Percentiles rank a stretch among this genome's conserved stretches.
These are phyloP conservation scores for Seira musarum DNA, from an alignment of 2,888 invertebrate genomes.

Conservation along the genomic window DNA sequence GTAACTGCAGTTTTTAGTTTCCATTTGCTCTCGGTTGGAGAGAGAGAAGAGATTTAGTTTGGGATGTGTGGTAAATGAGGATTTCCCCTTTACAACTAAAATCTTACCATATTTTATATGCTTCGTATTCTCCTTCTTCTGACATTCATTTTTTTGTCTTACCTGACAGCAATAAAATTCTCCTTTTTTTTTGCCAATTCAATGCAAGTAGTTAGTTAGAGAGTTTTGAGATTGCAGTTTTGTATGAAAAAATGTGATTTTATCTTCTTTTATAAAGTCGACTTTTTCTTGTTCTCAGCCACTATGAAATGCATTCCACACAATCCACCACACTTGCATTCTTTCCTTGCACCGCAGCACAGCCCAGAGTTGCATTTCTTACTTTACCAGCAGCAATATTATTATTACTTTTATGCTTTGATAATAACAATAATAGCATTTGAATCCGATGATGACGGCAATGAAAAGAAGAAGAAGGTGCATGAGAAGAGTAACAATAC, in stretches of 20 bases:
- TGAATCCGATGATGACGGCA: background rate
- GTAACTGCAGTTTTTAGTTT: slow-evolving; percentile 6
- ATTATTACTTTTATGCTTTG: slow-evolving; percentile 2
- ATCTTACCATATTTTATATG: background rate
- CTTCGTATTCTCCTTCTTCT: background rate
- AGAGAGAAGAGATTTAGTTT: background rate
- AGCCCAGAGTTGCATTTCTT: background rate
- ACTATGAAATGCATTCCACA: slow-evolving; percentile 5
- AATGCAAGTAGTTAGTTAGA: background rate
- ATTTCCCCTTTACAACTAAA: background rate
- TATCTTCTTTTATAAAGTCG: background rate
- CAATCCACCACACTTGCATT: background rate
- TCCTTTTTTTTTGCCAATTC: background rate
- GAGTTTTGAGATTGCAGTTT: background rate
- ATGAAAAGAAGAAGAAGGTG: background rate
- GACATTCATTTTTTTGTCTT: slow-evolving; percentile 5
- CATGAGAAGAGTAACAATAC: slow-evolving; percentile 24
- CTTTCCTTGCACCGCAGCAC: background rate
- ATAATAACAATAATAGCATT: background rate
- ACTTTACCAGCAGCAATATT: background rate
- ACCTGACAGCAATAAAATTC: slow-evolving; percentile 3
- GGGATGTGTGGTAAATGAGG: background rate
- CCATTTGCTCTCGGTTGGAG: background rate
- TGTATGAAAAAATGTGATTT: slow-evolving; percentile 10
- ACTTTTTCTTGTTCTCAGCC: slow-evolving; percentile 7